A percentile compares a stretch with the other conserved stretches of the same genome.
phyloP scores from a whole-genome alignment of 2,113 vertebrate species.

The Vidua chalybeata region DNA sequence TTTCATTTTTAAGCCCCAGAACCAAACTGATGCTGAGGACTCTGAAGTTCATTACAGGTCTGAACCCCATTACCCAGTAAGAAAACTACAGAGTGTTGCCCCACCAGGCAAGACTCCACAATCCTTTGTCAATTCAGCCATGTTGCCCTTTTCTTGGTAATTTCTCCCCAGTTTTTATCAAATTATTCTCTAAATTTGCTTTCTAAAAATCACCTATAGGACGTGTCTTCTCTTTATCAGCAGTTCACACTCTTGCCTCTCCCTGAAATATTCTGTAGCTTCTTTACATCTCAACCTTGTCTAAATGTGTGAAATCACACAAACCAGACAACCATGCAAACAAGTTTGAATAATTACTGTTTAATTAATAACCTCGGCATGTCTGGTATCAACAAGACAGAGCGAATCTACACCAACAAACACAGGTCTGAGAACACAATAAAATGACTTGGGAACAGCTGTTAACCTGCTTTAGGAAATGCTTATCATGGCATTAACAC shows the following conservation, averaged over 20 bases:
- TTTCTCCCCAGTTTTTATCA: neutral
- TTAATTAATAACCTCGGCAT: neutral
- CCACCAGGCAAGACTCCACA: neutral
- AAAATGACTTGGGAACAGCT: neutral
- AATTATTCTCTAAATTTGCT: neutral
- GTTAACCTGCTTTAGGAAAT: neutral
- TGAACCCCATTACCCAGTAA: rapidly evolving
- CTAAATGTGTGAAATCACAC: neutral
- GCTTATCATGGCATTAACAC: neutral
- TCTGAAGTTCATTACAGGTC: neutral
- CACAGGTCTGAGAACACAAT: neutral
- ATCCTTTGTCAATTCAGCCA: neutral
- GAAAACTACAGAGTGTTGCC: neutral
- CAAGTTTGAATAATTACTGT: neutral
- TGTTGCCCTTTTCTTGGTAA: neutral
- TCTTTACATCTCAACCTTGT: neutral
- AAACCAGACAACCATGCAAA: neutral
- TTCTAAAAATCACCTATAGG: neutral
- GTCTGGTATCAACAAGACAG: neutral
- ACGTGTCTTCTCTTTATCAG: neutral
- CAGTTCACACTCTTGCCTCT: neutral
- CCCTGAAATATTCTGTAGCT: neutral
- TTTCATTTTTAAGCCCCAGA: neutral
- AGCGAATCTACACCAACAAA: neutral
- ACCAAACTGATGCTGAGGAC: neutral